Conservation (phyloP, 64 coral and sea anemone species). For the Cladopsammia gracilis region DNA sequence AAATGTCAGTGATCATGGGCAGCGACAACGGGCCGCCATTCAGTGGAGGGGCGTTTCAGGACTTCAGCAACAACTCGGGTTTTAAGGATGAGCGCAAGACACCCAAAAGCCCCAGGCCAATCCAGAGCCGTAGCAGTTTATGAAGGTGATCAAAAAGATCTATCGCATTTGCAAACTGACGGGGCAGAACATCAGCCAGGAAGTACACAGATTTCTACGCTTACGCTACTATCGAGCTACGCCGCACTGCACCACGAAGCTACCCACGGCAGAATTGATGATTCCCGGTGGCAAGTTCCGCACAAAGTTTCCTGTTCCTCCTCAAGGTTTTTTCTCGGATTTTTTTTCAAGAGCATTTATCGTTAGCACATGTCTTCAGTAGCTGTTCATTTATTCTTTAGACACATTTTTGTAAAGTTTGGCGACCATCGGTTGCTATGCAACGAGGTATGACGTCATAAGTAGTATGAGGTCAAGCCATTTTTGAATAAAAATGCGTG, state of each 20-base stretch:
- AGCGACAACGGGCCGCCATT: conserved; percentile 49
- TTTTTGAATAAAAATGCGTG: too few species aligned
- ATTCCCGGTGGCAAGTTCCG: conserved; percentile 46
- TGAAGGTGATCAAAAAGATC: not conserved
- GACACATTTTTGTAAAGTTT: too few species aligned
- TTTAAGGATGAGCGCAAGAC: conserved; percentile 39
- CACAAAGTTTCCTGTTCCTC: conserved; percentile 10
- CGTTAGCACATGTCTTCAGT: too few species aligned
- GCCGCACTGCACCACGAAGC: conserved; percentile 21
- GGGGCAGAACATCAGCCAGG: conserved; percentile 10
- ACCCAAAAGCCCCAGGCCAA: conserved; percentile 47
- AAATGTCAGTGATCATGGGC: not conserved
- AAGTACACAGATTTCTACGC: conserved; percentile 30
- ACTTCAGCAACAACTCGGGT: conserved; percentile 51
- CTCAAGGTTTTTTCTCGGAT: too few species aligned
- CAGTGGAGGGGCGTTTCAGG: not conserved
- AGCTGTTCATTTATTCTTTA: too few species aligned
- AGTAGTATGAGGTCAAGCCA: too few species aligned
- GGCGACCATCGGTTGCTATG: too few species aligned
- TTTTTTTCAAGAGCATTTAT: not conserved
- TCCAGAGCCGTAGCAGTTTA: conserved; percentile 20
- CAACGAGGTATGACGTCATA: too few species aligned
- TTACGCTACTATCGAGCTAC: conserved; percentile 23
- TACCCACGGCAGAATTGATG: not conserved
- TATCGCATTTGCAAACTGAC: conserved; percentile 18